These are phyloP conservation scores for Gallinago nigripennis DNA, from an alignment of 2,797 vertebrate genomes.

Conservation along the genomic window DNA sequence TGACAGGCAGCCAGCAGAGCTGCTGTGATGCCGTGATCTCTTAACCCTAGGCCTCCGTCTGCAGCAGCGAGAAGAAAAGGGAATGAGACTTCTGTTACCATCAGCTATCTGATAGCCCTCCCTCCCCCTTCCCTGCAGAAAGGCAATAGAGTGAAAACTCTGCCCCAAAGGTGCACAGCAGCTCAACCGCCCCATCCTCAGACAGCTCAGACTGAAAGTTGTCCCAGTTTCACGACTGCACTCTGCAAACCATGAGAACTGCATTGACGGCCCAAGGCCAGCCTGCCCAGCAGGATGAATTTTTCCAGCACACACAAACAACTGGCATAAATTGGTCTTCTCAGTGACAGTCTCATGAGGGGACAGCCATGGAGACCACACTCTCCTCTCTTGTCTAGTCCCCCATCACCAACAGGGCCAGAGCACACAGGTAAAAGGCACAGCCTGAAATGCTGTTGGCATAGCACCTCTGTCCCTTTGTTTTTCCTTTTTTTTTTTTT, in stretches of 20 bases:
- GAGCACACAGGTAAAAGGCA: neutral
- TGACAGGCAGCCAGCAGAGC: conserved; percentile 10
- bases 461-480: neutral
- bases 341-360: neutral
- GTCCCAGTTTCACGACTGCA: neutral
- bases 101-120: neutral
- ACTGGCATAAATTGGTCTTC: neutral
- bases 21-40: neutral
- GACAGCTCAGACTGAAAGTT: neutral
- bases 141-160: neutral
- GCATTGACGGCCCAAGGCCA: neutral
- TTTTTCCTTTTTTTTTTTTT: neutral
- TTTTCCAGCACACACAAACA: neutral
- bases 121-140: neutral
- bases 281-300: neutral
- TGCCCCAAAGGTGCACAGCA: neutral
- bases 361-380: neutral
- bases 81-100: neutral
- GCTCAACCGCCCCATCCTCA: neutral
- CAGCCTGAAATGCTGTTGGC: neutral
- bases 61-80: neutral
- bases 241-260: neutral
- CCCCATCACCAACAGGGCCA: neutral
- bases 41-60: neutral
- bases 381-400: neutral